phyloP scores from a whole-genome alignment of 2,888 invertebrate species.

The Galeruca laticollis region DNA sequence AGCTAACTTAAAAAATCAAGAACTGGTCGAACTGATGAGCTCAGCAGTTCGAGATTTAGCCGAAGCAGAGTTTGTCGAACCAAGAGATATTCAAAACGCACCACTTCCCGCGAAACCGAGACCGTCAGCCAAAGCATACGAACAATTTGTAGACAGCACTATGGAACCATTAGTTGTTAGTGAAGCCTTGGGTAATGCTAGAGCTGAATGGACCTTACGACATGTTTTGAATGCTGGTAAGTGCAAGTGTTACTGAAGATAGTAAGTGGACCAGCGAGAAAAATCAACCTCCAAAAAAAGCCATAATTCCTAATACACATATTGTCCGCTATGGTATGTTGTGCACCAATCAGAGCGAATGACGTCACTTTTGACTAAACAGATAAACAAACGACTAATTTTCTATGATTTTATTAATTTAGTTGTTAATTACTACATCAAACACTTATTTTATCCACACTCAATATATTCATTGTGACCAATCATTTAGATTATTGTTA shows the following conservation, averaged over 20 bases:
- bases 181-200: conserved; percentile 73
- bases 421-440: too few relatives aligned
- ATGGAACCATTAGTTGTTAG: conserved; percentile 62
- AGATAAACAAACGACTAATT: too few relatives aligned
- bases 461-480: too few relatives aligned
- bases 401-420: too few relatives aligned
- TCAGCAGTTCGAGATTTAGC: conserved; percentile 89
- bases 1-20: conserved; percentile 82
- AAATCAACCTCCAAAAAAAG: too few relatives aligned
- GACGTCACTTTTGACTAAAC: too few relatives aligned
- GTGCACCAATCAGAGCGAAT: too few relatives aligned
- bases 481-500: too few relatives aligned
- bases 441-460: too few relatives aligned
- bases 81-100: conserved; percentile 87
- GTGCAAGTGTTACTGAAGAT: not conserved
- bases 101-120: conserved; percentile 80
- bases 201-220: conserved; percentile 83
- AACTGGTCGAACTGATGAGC: conserved; percentile 90
- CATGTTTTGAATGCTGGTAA: conserved; percentile 83
- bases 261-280: too few relatives aligned
- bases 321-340: too few relatives aligned
- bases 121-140: conserved; percentile 52
- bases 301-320: too few relatives aligned
- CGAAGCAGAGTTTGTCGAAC: conserved; percentile 90
- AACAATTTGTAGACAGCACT: conserved; percentile 56